Percentiles rank a stretch among this genome's conserved stretches.
Evolutionary conservation across 2,888 invertebrate genomes (phyloP).

Genomic region (Neocrepidodera transversa): DNA sequence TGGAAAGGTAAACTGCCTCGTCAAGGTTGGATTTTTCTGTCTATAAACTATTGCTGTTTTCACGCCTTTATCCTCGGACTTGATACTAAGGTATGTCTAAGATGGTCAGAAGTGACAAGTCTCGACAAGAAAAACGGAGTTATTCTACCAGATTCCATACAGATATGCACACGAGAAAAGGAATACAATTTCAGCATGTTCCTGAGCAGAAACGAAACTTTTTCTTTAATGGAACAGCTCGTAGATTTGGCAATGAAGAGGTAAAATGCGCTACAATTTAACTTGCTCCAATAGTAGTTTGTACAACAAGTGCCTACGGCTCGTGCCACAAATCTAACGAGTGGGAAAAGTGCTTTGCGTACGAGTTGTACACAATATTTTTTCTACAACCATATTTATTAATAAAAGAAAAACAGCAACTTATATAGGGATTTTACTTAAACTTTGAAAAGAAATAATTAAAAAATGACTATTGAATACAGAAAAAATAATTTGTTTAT

Average conservation of each 20-base stretch:
- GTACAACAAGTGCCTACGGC: too few relatives aligned
- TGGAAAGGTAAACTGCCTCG: constrained; percentile 91
- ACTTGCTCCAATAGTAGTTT: too few relatives aligned
- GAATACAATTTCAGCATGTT: constrained; percentile 93
- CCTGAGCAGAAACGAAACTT: constrained; percentile 87
- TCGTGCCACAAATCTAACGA: too few relatives aligned
- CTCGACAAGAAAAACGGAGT: constrained; percentile 78
- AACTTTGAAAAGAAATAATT: too few relatives aligned
- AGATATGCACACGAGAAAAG: constrained; percentile 83
- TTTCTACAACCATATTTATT: too few relatives aligned
- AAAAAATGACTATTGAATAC: too few relatives aligned
- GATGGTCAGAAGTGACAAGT: constrained; percentile 90
- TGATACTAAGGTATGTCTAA: constrained; percentile 83
- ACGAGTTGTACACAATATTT: too few relatives aligned
- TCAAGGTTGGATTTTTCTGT: constrained; percentile 98
- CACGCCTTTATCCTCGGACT: constrained; percentile 93
- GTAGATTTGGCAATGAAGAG: constrained; percentile 97
- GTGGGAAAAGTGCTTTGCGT: too few relatives aligned
- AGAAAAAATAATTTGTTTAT: too few relatives aligned
- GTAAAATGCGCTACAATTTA: too few relatives aligned
- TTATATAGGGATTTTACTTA: too few relatives aligned
- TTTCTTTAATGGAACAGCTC: constrained; percentile 90
- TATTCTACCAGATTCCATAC: constrained; percentile 85
- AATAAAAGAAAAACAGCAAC: too few relatives aligned
- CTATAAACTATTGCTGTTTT: constrained; percentile 95